Conservation (phyloP, 2,113 vertebrate species). For the Morone chrysops region DNA sequence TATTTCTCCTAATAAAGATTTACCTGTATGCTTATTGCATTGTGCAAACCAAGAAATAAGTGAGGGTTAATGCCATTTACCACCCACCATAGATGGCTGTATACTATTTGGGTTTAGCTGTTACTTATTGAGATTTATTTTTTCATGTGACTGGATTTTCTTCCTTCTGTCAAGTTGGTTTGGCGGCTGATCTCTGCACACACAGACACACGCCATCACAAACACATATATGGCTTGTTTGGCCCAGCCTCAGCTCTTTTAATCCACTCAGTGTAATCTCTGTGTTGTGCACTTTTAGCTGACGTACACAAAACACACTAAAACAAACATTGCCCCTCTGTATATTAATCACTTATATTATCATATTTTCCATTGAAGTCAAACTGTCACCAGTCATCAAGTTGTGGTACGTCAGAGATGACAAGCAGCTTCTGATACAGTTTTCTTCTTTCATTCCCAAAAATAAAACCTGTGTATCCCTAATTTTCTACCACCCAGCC, state of each 20-base stretch:
- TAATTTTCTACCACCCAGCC: neutral
- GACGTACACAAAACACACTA: neutral
- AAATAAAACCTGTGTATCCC: neutral
- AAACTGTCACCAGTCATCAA: neutral
- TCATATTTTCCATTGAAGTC: neutral
- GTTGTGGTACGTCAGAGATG: neutral
- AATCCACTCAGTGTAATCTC: conserved; percentile 66
- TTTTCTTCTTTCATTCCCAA: neutral
- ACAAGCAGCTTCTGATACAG: neutral
- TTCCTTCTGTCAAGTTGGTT: neutral
- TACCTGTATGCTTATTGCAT: neutral
- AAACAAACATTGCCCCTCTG: neutral
- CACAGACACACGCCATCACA: neutral
- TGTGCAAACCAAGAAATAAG: neutral
- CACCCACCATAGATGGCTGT: neutral
- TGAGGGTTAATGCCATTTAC: neutral
- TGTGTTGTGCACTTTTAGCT: conserved; percentile 35
- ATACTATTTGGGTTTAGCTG: neutral
- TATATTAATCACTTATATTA: neutral
- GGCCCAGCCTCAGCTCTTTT: conserved; percentile 9
- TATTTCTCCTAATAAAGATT: neutral
- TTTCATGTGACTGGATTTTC: conserved; percentile 6
- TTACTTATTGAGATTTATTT: neutral
- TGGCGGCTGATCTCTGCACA: neutral
- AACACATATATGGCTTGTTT: conserved; percentile 47